These are phyloP conservation scores for Cephalopholis sonnerati DNA, from an alignment of 2,113 vertebrate genomes.

Conservation along the genomic window DNA sequence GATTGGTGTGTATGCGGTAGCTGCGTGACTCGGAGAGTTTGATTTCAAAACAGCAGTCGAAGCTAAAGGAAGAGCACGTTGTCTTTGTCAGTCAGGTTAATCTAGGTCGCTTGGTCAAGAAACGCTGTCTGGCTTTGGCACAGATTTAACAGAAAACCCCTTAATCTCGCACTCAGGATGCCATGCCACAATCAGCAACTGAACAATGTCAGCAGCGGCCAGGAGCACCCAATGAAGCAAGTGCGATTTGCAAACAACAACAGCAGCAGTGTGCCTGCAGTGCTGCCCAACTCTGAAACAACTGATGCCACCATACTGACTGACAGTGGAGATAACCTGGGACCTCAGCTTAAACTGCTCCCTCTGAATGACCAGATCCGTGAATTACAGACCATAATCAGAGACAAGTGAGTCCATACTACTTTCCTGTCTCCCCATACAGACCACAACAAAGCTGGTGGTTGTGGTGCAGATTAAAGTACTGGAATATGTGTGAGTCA, in stretches of 20 bases:
- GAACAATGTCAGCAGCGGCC: slow-evolving; percentile 77
- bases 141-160: background rate
- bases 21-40: background rate
- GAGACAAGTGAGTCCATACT: slow-evolving; percentile 89
- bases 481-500: background rate
- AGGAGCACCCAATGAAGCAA: slow-evolving; percentile 82
- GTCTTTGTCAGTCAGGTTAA: slow-evolving; percentile 47
- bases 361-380: slow-evolving; percentile 95
- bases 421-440: background rate
- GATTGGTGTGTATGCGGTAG: accelerated
- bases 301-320: slow-evolving; percentile 53
- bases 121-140: slow-evolving; percentile 20
- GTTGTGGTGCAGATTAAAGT: background rate
- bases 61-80: slow-evolving; percentile 69
- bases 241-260: slow-evolving; percentile 84
- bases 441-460: background rate
- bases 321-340: slow-evolving; percentile 70
- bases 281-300: slow-evolving; percentile 62
- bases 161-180: slow-evolving; percentile 75
- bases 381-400: slow-evolving; percentile 94
- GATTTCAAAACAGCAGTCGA: slow-evolving; percentile 8
- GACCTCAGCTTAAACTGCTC: slow-evolving; percentile 90
- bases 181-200: slow-evolving; percentile 88
- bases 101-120: slow-evolving; percentile 5
- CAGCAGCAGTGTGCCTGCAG: slow-evolving; percentile 49